phyloP scores from a whole-genome alignment of 2,888 invertebrate genomes.

The Caradrina kadenii region DNA sequence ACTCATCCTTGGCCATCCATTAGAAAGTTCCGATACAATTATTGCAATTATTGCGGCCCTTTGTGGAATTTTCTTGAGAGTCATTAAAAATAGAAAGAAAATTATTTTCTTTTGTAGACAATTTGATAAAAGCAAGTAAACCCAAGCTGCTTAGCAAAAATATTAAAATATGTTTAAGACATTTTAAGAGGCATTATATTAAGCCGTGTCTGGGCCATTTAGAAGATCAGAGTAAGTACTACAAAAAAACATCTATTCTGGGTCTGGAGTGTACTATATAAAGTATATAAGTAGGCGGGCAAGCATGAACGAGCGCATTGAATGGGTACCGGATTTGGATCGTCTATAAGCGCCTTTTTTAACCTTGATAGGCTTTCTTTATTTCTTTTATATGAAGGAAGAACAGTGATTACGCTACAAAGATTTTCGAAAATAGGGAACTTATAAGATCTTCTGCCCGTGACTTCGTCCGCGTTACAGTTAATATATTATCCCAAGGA shows the following conservation, averaged over 20 bases:
- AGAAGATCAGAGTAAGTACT: neutral
- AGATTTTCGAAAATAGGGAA: neutral
- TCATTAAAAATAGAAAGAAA: conserved; percentile 25
- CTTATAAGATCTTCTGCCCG: too few species aligned
- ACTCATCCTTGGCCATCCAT: conserved; percentile 13
- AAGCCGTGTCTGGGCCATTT: conserved; percentile 24
- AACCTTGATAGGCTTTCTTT: conserved; percentile 12
- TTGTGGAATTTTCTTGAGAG: neutral
- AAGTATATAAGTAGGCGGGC: conserved; percentile 18
- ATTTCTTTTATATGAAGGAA: neutral
- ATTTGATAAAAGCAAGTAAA: conserved; percentile 23
- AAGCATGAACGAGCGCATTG: conserved; percentile 16
- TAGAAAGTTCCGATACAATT: conserved; percentile 17
- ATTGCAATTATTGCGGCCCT: conserved; percentile 19
- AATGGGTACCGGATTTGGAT: conserved; percentile 23
- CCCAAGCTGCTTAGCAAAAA: conserved; percentile 20
- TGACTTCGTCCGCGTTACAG: too few species aligned
- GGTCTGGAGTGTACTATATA: conserved; percentile 21
- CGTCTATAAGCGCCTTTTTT: conserved; percentile 9
- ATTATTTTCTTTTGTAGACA: conserved; percentile 18
- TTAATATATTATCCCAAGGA: too few species aligned
- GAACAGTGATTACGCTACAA: neutral
- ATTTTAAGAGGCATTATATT: conserved; percentile 29
- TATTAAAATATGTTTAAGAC: conserved; percentile 29
- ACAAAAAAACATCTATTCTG: conserved; percentile 25